Percentiles rank a stretch among this genome's conserved stretches.
Conservation (phyloP, 2,888 invertebrate species). For the Mayetiola destructor region DNA sequence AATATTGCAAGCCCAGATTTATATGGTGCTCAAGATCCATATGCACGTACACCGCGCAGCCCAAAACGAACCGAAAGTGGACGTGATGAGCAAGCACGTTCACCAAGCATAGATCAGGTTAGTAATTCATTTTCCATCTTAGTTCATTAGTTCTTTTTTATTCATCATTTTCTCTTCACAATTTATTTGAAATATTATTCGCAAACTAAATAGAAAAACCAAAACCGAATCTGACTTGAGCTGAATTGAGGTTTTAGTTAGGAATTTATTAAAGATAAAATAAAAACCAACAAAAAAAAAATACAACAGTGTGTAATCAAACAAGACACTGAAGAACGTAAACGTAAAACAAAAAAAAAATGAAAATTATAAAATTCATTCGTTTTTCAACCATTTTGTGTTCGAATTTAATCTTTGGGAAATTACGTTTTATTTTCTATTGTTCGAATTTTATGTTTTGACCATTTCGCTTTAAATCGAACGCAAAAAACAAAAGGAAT, state of each 20-base stretch:
- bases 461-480: too few relatives aligned
- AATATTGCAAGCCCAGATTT: conserved; percentile 83
- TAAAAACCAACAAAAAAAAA: background rate
- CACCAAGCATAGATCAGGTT: conserved; percentile 86
- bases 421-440: too few relatives aligned
- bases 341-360: too few relatives aligned
- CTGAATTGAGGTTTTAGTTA: background rate
- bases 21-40: conserved; percentile 78
- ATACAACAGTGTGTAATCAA: too few relatives aligned
- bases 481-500: too few relatives aligned
- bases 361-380: too few relatives aligned
- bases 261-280: background rate
- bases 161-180: background rate
- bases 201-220: background rate
- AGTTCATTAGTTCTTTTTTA: background rate
- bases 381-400: too few relatives aligned
- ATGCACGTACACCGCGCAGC: conserved; percentile 64
- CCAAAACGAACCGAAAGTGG: conserved; percentile 44
- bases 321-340: too few relatives aligned
- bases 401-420: too few relatives aligned
- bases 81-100: conserved; percentile 49
- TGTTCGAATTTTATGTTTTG: too few relatives aligned
- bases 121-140: conserved; percentile 23
- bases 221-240: background rate
- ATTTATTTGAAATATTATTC: background rate